Percentiles rank a stretch among this genome's conserved stretches.
Conservation (phyloP, 2,113 vertebrate species). For the Megaceryle maxima region DNA sequence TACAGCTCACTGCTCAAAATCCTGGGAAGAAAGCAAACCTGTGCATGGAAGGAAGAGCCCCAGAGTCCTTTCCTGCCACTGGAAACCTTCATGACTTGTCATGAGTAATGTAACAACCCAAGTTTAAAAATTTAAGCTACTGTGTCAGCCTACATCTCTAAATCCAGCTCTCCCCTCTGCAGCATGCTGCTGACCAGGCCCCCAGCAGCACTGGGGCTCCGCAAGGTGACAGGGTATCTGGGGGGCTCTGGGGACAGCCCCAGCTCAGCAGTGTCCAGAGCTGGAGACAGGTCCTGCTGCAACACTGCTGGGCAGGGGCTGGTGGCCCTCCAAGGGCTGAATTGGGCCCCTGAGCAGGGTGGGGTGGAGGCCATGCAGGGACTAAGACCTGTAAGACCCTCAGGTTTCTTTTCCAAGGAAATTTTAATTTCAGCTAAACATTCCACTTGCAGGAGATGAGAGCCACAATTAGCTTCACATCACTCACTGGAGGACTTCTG, state of each 20-base stretch:
- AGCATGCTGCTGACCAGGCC: not conserved
- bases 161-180: rapidly evolving
- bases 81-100: not conserved
- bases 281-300: not conserved
- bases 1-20: not conserved
- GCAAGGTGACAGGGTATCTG: rapidly evolving
- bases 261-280: not conserved
- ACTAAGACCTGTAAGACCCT: not conserved
- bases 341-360: not conserved
- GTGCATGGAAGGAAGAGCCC: rapidly evolving
- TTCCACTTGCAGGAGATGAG: not conserved
- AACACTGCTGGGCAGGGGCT: too few species aligned
- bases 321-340: too few species aligned
- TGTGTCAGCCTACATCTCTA: not conserved
- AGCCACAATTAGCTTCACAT: not conserved
- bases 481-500: not conserved
- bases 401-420: not conserved
- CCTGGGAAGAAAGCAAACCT: not conserved
- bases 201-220: not conserved
- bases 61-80: not conserved
- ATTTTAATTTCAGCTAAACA: not conserved
- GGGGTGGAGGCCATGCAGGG: not conserved
- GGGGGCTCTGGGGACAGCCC: not conserved
- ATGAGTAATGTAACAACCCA: rapidly evolving
- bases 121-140: not conserved